Evolutionary conservation across 2,113 vertebrate genomes (phyloP).

Genomic region (Mola mola): DNA sequence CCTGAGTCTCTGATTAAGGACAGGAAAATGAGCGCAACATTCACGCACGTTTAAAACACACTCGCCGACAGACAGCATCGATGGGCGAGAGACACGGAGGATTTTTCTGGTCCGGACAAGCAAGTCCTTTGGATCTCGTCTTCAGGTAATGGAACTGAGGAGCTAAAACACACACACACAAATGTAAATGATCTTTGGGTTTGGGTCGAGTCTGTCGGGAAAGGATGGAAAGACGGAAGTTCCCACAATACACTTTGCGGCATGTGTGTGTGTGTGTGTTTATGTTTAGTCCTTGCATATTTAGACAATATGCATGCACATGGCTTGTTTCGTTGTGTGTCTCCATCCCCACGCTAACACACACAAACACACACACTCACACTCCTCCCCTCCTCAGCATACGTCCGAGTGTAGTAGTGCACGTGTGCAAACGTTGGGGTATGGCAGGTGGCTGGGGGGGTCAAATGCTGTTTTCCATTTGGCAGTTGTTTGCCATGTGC

Average conservation of each 20-base stretch:
- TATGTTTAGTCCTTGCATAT: slow-evolving; percentile 38
- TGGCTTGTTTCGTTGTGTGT: slow-evolving; percentile 44
- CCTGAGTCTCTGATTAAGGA: slow-evolving; percentile 68
- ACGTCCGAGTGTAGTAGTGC: slow-evolving; percentile 36
- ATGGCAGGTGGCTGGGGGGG: neutral
- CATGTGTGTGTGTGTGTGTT: slow-evolving; percentile 12
- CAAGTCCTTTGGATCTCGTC: slow-evolving; percentile 32
- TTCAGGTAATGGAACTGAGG: slow-evolving; percentile 6
- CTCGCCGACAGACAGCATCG: neutral
- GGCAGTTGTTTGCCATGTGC: slow-evolving; percentile 77
- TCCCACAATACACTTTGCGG: slow-evolving; percentile 30
- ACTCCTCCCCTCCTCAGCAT: slow-evolving; percentile 23
- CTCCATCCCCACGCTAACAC: slow-evolving; percentile 7
- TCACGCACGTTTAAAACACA: neutral
- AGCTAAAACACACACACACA: slow-evolving; percentile 15
- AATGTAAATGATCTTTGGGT: too few species aligned
- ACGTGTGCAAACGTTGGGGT: slow-evolving; percentile 28
- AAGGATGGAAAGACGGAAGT: neutral
- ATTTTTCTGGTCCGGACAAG: slow-evolving; percentile 34
- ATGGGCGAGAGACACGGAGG: neutral
- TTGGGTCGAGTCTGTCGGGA: neutral
- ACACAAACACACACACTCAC: slow-evolving; percentile 7
- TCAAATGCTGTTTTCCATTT: slow-evolving; percentile 75
- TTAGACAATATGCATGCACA: slow-evolving; percentile 38
- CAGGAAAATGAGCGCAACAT: slow-evolving; percentile 21